Base-by-base conservation (phyloP, 2,113 vertebrate species). In the Falco punctatus region DNA sequence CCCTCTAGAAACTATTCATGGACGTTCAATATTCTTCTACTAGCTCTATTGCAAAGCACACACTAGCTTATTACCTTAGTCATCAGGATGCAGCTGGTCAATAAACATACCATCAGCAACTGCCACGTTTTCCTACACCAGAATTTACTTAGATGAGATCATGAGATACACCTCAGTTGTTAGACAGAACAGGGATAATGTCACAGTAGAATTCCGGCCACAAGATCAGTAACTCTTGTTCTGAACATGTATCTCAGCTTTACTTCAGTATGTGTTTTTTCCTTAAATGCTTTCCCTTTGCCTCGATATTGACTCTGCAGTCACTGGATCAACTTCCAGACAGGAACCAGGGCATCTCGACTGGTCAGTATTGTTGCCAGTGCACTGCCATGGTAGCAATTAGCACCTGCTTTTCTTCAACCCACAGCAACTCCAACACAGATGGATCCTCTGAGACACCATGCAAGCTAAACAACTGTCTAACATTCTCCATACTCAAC, bases 61-160 rank as follows among this genome's bases (percentile, higher is more conserved):
- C 90, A 95, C 92, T 59, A 83, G 72, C 44, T 75, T 64, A 78
- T 33, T 79, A 75, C 77, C 75, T 91, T 35, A 81, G 86, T 88
- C 88, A 96, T 86, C 88, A 96, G 65, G 81, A 86, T 61, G 69
- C 30, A 57, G 75, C 30, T 72, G 75, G 69, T 74, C 94, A 92
- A 92, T 86, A 84, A 88, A 86, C 4, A 13, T 84, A 71, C 42
- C 67, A 75, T 90, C 92, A 94, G 72, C 80, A 92, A 57, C 42
- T 23, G 64, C 30, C 0, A 4, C 59, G 72, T 86, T 81, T 86
- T 81, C 65, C 49, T 52, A 38, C 30, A 57, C 44, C 82, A 92
- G 16, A 35, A 75, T 86, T 93, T 90, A 86, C 86, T 86, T 70
- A 81, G 67, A 78, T 19, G 40, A 86, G 61, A 42, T 62, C 51